These are phyloP conservation scores for Megaceryle alcyon DNA, from an alignment of 2,797 vertebrate genomes.

Conservation along the genomic window DNA sequence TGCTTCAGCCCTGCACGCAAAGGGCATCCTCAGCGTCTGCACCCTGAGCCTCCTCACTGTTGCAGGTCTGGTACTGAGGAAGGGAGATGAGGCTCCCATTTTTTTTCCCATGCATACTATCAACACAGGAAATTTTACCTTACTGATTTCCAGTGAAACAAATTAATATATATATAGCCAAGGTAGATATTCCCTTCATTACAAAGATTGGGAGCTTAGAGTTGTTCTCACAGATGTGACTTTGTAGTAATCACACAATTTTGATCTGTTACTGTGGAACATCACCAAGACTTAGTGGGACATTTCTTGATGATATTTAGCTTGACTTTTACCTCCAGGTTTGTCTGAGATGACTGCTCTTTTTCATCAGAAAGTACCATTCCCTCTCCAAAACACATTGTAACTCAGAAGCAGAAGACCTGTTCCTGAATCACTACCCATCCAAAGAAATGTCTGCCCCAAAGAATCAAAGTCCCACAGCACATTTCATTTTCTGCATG, in stretches of 20 bases:
- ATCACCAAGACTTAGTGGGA: neutral
- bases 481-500: neutral
- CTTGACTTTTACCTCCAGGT: neutral
- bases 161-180: neutral
- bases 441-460: neutral
- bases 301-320: neutral
- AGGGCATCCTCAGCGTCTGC: rapidly evolving
- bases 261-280: neutral
- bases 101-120: neutral
- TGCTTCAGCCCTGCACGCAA: rapidly evolving
- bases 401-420: neutral
- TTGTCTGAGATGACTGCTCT: neutral
- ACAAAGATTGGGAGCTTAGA: neutral
- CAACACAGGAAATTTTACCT: neutral
- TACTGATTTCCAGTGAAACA: neutral
- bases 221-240: neutral
- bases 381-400: neutral
- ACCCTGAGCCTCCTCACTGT: rapidly evolving
- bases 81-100: neutral
- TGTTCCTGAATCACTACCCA: neutral
- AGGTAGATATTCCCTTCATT: neutral
- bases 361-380: neutral
- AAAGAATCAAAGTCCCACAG: neutral
- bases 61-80: too few relatives aligned
- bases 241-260: neutral